Percentiles rank a stretch among this genome's conserved stretches.
These are phyloP conservation scores for Malacoraja senta DNA, from an alignment of 2,797 vertebrate species.

Conservation along the genomic window DNA sequence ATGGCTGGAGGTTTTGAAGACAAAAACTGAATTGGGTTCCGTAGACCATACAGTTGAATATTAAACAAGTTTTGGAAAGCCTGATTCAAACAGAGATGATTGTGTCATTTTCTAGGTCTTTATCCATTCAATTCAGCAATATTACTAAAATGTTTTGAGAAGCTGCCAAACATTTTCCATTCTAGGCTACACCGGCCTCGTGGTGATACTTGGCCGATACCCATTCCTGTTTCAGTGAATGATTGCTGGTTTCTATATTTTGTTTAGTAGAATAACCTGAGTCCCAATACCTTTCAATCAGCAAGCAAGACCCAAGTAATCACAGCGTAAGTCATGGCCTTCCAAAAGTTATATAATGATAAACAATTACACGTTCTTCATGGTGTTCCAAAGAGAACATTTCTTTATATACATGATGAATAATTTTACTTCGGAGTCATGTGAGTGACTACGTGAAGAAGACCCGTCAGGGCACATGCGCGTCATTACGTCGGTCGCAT, in stretches of 20 bases:
- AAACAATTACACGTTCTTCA: neutral
- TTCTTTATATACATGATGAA: neutral
- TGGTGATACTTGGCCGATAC: neutral
- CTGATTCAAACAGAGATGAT: no score
- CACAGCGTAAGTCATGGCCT: neutral
- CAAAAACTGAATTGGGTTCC: no score
- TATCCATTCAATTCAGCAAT: neutral
- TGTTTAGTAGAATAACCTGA: neutral
- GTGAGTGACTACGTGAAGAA: no score
- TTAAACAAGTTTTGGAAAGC: no score
- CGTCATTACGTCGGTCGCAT: no score
- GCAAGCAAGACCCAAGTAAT: neutral
- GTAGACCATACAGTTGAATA: no score
- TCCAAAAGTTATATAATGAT: neutral
- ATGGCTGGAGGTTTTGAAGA: no score
- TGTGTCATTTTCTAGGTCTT: neutral
- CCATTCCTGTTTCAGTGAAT: neutral
- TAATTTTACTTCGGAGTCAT: no score
- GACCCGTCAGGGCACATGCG: no score
- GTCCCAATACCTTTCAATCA: neutral
- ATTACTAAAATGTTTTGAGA: neutral
- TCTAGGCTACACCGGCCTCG: neutral
- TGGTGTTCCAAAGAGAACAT: neutral
- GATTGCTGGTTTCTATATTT: neutral
- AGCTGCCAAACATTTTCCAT: neutral